Percentiles rank a stretch among this genome's conserved stretches.
Conservation (phyloP, 1,140 invertebrate genomes). For the Anastrepha obliqua region DNA sequence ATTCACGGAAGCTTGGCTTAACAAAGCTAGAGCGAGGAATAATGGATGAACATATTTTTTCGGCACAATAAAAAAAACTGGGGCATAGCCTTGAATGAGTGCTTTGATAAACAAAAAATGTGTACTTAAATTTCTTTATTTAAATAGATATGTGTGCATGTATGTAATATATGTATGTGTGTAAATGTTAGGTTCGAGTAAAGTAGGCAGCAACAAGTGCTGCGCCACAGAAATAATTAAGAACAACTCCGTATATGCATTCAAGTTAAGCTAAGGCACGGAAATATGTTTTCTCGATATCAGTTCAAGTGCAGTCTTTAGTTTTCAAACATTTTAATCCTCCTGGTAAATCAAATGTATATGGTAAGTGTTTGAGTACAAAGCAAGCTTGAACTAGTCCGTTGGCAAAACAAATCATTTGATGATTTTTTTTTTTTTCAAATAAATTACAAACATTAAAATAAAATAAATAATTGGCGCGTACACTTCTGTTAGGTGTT, state of each 20-base stretch:
- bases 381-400: too few species aligned
- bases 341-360: too few species aligned
- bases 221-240: neutral
- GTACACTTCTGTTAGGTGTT: too few species aligned
- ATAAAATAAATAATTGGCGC: too few species aligned
- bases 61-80: neutral
- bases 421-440: too few species aligned
- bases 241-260: neutral
- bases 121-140: neutral
- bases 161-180: neutral
- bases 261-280: too few species aligned
- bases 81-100: constrained; percentile 27
- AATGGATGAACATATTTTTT: constrained; percentile 3
- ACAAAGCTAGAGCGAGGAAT: neutral
- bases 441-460: too few species aligned
- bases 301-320: too few species aligned
- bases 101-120: neutral
- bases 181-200: neutral
- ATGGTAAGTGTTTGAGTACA: too few species aligned
- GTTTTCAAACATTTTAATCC: too few species aligned
- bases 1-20: neutral
- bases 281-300: too few species aligned
- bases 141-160: neutral
- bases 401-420: too few species aligned
- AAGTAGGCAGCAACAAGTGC: neutral